Conservation (phyloP, 2,113 vertebrate species). For the Isurus oxyrinchus region DNA sequence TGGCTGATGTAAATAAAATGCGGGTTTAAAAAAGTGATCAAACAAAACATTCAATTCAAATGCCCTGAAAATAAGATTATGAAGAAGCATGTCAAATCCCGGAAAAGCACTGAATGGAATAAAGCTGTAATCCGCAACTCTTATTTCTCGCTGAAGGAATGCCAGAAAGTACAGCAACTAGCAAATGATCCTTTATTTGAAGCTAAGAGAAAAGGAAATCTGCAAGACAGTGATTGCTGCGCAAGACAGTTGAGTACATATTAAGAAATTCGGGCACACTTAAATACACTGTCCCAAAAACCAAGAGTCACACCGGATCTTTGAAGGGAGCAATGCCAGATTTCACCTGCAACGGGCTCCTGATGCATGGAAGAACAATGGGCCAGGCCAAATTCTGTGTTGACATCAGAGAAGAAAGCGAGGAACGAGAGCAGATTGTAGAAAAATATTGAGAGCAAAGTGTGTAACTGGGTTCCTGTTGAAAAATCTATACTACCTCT, state of each 20-base stretch:
- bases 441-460: too few species aligned
- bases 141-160: background rate
- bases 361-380: background rate
- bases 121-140: background rate
- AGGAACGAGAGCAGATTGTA: too few species aligned
- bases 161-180: background rate
- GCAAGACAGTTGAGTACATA: background rate
- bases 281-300: background rate
- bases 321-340: background rate
- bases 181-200: background rate
- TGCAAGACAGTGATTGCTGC: background rate
- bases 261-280: background rate
- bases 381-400: background rate
- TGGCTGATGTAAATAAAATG: background rate
- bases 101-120: background rate
- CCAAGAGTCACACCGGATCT: background rate
- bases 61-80: background rate
- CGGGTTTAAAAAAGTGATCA: background rate
- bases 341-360: background rate
- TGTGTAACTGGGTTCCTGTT: too few species aligned
- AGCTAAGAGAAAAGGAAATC: background rate
- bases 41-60: background rate
- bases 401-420: too few species aligned
- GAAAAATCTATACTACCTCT: too few species aligned
- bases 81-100: background rate